Conservation (phyloP, 2,888 invertebrate genomes). For the Sabatieria punctata region DNA sequence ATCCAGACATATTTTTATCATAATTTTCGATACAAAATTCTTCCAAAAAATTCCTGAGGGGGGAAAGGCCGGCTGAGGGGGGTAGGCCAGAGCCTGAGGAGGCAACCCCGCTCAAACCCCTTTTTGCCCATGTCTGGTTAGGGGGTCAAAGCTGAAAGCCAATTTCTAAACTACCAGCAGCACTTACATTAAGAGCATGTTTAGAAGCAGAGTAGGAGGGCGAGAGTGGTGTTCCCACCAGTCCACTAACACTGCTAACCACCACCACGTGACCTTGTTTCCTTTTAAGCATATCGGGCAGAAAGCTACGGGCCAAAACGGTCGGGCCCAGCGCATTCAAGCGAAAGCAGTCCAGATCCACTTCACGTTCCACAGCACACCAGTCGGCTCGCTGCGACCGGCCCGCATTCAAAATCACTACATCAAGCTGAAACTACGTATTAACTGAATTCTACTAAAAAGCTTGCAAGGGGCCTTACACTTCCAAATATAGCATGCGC, state of each 20-base stretch:
- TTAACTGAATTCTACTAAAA: too few relatives aligned
- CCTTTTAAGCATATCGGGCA: constrained; percentile 5
- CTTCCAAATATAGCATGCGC: too few relatives aligned
- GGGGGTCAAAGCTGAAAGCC: too few relatives aligned
- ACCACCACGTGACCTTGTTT: constrained; percentile 52
- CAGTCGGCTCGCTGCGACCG: constrained; percentile 56
- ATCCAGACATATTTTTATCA: too few relatives aligned
- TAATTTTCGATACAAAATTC: too few relatives aligned
- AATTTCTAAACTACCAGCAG: neutral
- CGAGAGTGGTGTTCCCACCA: constrained; percentile 39
- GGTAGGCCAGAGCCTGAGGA: too few relatives aligned
- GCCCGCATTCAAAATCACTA: constrained; percentile 64
- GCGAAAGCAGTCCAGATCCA: constrained; percentile 56
- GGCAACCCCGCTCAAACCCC: too few relatives aligned
- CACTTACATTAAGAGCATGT: constrained; percentile 51
- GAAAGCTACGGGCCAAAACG: constrained; percentile 44
- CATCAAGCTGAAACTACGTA: constrained; percentile 46
- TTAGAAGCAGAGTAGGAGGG: constrained; percentile 49
- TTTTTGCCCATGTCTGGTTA: too few relatives aligned
- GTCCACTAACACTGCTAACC: constrained; percentile 55
- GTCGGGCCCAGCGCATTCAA: constrained; percentile 57
- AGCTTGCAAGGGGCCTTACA: too few relatives aligned
- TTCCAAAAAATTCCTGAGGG: too few relatives aligned
- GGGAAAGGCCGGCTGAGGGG: too few relatives aligned
- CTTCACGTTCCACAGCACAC: constrained; percentile 50